Evolutionary conservation across 2,888 invertebrate genomes (phyloP), one percentile per base, ranked within the genome.

Genomic region (Parnassius smintheus): DNA sequence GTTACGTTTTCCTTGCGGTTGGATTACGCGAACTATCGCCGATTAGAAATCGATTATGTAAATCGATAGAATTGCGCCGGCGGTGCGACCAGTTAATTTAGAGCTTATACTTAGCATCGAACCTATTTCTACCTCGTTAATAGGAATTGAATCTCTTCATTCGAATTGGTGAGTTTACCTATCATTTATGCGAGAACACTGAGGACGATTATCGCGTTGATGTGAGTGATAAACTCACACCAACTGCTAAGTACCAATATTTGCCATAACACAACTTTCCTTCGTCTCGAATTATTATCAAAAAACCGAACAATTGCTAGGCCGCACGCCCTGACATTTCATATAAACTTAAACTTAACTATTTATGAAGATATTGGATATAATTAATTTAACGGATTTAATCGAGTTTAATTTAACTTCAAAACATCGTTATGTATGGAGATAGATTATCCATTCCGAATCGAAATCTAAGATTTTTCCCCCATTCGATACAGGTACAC

Each of bases 161-260:
- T 80, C 74, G 72, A 74, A 77, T 75, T 18, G 77, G 77, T 85
- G 86, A 83, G 80, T 83, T 82, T 85, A 85, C 85, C 81, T 80
- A 80, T 78, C 74, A 74, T 76, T 49, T 49, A 9, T 9, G 4
- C 68, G 73, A 78, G 78, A 80, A 85, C 86, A 86, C 86, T 52
- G 53, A 82, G 79, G 75, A 67, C 70, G 72, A 81, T 89, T 89
- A 89, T 85, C 89, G 89, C 89, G 89, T 77, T 18, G 18, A 18
- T 18, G 18, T 18, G 18, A 18, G 18, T 18, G 18, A 18, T 18
- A 18, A 18, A 81, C 80, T 88, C 87, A 85, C 88, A 88, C 86
- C 35, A 3, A 86, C 76, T 75, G 75, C 75, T 80, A 77, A 75
- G 76, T 49, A 79, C 73, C 76, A 78, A 85, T 85, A 88, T 88